Evolutionary conservation across 2,797 vertebrate genomes (phyloP).

Genomic region (Cyprinella venusta): DNA sequence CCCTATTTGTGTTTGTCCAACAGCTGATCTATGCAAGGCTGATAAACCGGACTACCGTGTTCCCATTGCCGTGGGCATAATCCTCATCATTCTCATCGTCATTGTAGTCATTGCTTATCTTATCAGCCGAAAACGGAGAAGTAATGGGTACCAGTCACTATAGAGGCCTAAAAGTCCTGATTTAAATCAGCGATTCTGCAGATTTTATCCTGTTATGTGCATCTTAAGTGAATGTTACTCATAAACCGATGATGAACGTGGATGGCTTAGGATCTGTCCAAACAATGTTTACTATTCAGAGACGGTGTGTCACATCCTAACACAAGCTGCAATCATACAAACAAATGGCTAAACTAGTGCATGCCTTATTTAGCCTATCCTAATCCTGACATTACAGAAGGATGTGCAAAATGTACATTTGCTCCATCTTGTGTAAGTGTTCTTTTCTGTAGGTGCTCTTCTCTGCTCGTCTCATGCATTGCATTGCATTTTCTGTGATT

Average conservation of each 20-base stretch:
- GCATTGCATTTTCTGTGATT: neutral
- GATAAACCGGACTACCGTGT: conserved; percentile 70
- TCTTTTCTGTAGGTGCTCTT: neutral
- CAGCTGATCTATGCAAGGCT: conserved; percentile 76
- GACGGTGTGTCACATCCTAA: neutral
- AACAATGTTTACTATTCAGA: neutral
- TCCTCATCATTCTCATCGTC: conserved; percentile 80
- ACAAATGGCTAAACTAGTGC: neutral
- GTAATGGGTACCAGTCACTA: conserved; percentile 82
- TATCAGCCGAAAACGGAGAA: conserved; percentile 72
- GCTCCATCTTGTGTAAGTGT: neutral
- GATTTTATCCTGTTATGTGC: neutral
- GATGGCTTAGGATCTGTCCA: neutral
- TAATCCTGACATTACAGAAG: conserved; percentile 3
- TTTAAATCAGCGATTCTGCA: neutral
- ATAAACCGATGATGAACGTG: neutral
- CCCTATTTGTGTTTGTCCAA: conserved; percentile 45
- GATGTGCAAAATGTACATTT: neutral
- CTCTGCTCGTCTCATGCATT: neutral
- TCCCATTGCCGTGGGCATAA: conserved; percentile 82
- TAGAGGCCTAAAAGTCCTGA: conserved; percentile 63
- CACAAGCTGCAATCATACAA: neutral
- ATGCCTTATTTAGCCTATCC: neutral
- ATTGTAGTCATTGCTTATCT: conserved; percentile 82
- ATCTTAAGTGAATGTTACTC: conserved; percentile 1